A percentile compares a stretch with the other conserved stretches of the same genome.
These are phyloP conservation scores for Actinemys pallida DNA, from an alignment of 2,113 vertebrate genomes.

Conservation along the genomic window DNA sequence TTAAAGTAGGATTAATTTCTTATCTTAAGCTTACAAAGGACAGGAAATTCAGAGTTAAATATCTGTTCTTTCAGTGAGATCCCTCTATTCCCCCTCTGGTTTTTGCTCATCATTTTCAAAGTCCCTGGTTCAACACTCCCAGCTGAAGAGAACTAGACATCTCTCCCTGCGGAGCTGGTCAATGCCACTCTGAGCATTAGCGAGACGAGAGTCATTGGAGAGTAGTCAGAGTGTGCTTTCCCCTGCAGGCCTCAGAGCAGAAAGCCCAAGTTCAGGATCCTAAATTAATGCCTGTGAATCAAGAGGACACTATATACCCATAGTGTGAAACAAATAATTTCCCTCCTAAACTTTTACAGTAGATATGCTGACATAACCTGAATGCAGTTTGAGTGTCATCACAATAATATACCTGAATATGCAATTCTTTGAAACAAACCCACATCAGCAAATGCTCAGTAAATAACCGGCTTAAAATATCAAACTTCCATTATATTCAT, in stretches of 20 bases:
- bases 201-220: not conserved
- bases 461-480: slow-evolving; percentile 57
- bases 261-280: not conserved
- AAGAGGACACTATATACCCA: slow-evolving; percentile 36
- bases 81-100: slow-evolving; percentile 7
- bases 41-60: slow-evolving; percentile 8
- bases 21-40: not conserved
- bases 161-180: not conserved
- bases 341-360: slow-evolving; percentile 35
- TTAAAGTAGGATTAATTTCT: not conserved
- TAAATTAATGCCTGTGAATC: slow-evolving; percentile 45
- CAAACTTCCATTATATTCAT: slow-evolving; percentile 51
- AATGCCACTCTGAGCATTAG: not conserved
- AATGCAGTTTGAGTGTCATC: slow-evolving; percentile 6
- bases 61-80: not conserved
- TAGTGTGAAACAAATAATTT: slow-evolving; percentile 48
- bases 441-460: slow-evolving; percentile 61
- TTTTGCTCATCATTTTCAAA: not conserved
- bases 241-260: fast-evolving
- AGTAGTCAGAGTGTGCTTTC: slow-evolving; percentile 7
- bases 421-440: slow-evolving; percentile 47
- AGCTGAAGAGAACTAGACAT: slow-evolving; percentile 16
- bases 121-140: not conserved
- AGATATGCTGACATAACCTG: slow-evolving; percentile 45
- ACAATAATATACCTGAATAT: slow-evolving; percentile 39